Evolutionary conservation across 2,113 vertebrate species (phyloP).

Genomic region (Struthidea cinerea): DNA sequence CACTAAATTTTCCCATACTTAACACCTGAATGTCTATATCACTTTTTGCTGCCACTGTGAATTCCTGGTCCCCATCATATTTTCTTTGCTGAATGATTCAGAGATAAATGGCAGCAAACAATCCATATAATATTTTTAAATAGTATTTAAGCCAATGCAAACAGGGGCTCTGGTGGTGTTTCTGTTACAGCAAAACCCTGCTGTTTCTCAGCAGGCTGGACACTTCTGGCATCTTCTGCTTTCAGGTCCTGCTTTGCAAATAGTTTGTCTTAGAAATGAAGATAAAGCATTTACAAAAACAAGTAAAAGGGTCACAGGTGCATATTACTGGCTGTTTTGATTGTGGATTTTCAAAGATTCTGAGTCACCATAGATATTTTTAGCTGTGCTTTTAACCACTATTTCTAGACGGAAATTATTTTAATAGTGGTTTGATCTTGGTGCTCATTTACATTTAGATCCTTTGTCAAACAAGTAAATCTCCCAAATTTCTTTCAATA

Average conservation of each 20-base stretch:
- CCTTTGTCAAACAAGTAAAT: background rate
- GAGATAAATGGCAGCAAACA: background rate
- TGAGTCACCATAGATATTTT: conserved; percentile 37
- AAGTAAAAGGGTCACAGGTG: conserved; percentile 14
- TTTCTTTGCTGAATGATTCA: background rate
- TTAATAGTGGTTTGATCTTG: background rate
- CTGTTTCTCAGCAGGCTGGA: background rate
- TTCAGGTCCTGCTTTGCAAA: background rate
- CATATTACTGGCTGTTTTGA: background rate
- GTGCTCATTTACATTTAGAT: background rate
- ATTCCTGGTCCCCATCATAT: background rate
- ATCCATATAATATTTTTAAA: background rate
- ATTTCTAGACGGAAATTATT: conserved; percentile 17
- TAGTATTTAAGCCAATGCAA: background rate
- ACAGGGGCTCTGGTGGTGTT: background rate
- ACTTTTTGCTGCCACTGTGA: background rate
- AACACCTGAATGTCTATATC: background rate
- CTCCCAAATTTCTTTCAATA: background rate
- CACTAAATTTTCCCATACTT: background rate
- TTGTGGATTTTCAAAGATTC: conserved; percentile 16
- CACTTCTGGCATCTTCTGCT: background rate
- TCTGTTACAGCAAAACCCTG: background rate
- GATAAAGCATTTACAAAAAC: background rate
- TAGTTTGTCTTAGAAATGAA: background rate
- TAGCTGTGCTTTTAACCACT: background rate